These are phyloP conservation scores for Marronus borbonicus DNA, from an alignment of 2,888 invertebrate genomes.

Conservation along the genomic window DNA sequence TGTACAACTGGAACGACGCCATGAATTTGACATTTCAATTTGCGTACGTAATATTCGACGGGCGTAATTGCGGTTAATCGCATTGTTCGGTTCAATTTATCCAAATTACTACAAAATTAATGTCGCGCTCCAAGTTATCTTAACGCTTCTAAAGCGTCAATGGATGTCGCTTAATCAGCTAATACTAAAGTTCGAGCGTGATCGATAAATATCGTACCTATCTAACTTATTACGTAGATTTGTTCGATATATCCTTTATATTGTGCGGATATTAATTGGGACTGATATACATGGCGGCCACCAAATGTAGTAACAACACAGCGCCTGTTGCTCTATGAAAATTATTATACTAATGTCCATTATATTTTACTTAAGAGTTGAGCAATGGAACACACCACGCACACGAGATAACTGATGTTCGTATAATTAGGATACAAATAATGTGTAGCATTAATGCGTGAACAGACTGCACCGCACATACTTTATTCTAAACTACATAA, in stretches of 20 bases:
- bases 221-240: background rate
- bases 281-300: background rate
- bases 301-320: background rate
- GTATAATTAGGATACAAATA: too few relatives aligned
- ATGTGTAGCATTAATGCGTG: too few relatives aligned
- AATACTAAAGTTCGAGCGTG: background rate
- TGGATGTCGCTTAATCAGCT: background rate
- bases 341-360: too few relatives aligned
- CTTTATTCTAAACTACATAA: too few relatives aligned
- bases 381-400: too few relatives aligned
- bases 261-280: background rate
- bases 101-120: conserved; percentile 17
- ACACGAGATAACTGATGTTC: too few relatives aligned
- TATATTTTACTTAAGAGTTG: too few relatives aligned
- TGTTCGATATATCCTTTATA: background rate
- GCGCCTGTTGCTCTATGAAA: too few relatives aligned
- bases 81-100: conserved; percentile 2
- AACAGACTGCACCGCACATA: too few relatives aligned
- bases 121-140: conserved; percentile 5
- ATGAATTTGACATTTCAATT: conserved; percentile 45
- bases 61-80: background rate
- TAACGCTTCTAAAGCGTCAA: background rate
- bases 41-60: conserved; percentile 30
- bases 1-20: conserved; percentile 4
- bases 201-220: background rate